Evolutionary conservation across 2,797 vertebrate species (phyloP).

Genomic region (Neomorphus geoffroyi): DNA sequence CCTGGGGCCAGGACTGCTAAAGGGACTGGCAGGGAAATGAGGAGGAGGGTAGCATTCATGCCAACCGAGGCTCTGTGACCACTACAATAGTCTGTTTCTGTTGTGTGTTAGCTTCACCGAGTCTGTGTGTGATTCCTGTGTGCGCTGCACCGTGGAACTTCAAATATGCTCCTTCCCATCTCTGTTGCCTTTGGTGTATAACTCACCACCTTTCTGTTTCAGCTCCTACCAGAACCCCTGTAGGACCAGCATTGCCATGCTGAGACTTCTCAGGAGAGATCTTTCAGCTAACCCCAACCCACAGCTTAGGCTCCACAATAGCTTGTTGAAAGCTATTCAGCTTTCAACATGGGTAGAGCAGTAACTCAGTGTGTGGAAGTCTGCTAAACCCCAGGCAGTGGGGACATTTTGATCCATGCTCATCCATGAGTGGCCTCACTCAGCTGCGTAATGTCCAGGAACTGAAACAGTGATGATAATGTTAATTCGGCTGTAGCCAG

Average conservation of each 20-base stretch:
- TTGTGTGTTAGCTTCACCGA: neutral
- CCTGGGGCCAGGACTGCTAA: neutral
- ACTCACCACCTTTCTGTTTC: neutral
- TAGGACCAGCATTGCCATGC: neutral
- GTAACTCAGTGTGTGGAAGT: neutral
- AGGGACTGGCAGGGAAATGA: neutral
- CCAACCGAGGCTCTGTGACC: neutral
- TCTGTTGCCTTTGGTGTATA: neutral
- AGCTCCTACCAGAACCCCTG: neutral
- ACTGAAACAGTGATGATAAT: neutral
- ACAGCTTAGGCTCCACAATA: neutral
- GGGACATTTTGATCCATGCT: neutral
- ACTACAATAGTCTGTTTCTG: accelerated
- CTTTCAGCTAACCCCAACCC: neutral
- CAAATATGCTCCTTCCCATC: neutral
- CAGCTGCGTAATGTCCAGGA: neutral
- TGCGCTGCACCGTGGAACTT: neutral
- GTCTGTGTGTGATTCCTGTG: neutral
- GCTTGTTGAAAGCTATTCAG: neutral
- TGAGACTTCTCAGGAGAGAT: neutral
- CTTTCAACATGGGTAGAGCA: neutral
- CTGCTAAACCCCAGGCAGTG: neutral
- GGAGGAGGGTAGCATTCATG: neutral
- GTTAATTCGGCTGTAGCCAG: neutral
- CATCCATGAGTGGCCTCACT: neutral